phyloP scores from a whole-genome alignment of 2,888 invertebrate genomes.

The Pseudococcus jackbeardsleyi region DNA sequence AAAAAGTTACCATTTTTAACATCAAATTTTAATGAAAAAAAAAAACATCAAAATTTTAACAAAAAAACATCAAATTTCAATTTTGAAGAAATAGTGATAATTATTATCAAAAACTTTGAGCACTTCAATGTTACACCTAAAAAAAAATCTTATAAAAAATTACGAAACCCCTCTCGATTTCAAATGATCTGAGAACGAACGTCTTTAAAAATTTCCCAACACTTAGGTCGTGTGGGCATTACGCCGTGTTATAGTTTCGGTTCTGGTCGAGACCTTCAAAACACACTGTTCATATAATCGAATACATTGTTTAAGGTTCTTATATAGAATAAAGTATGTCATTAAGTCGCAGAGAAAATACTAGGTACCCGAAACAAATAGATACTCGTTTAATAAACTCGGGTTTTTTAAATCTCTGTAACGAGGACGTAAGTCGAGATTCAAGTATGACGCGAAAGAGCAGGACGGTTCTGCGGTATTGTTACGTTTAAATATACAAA shows the following conservation, averaged over 20 bases:
- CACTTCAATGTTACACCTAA: too few relatives aligned
- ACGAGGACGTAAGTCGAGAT: background rate
- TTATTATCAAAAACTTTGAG: too few relatives aligned
- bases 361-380: background rate
- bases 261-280: conserved; percentile 29
- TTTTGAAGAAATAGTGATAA: too few relatives aligned
- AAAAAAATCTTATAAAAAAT: background rate
- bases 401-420: background rate
- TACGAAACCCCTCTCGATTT: background rate
- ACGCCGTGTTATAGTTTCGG: background rate
- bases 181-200: background rate
- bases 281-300: background rate
- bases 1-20: too few relatives aligned
- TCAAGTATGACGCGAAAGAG: background rate
- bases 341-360: too few relatives aligned
- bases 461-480: background rate
- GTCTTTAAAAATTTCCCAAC: background rate
- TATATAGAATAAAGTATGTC: background rate
- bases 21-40: too few relatives aligned
- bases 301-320: background rate
- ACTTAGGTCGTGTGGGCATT: background rate
- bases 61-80: too few relatives aligned
- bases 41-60: too few relatives aligned
- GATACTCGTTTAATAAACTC: background rate
- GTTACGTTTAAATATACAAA: background rate